Conservation (phyloP, 2,888 invertebrate genomes). For the Pharmacophagus antenor region DNA sequence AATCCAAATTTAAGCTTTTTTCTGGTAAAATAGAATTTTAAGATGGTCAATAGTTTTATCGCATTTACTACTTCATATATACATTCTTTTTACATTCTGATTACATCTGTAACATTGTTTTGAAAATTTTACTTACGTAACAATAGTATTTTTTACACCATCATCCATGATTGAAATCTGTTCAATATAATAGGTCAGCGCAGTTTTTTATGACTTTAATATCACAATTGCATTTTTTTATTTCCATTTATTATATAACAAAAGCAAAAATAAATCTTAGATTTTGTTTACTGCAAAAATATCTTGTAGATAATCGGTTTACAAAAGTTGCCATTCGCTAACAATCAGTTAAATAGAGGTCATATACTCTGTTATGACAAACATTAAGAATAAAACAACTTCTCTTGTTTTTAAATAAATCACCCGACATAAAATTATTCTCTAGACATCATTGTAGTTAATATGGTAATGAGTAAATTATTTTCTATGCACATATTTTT, state of each 20-base stretch:
- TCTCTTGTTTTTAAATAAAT: too few relatives aligned
- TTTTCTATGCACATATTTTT: too few relatives aligned
- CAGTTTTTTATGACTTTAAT: background rate
- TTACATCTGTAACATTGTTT: background rate
- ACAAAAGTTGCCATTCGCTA: background rate
- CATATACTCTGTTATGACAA: too few relatives aligned
- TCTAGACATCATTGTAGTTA: too few relatives aligned
- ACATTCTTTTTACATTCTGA: background rate
- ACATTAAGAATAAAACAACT: too few relatives aligned
- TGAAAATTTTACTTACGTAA: background rate
- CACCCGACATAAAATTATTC: too few relatives aligned
- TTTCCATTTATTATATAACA: background rate
- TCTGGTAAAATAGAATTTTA: too few relatives aligned
- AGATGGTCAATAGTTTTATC: background rate
- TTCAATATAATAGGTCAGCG: conserved; percentile 2
- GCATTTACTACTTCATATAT: background rate
- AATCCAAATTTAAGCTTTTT: too few relatives aligned
- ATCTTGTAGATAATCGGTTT: background rate
- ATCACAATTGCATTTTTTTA: conserved; percentile 1
- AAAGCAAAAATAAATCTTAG: background rate
- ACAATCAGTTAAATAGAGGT: too few relatives aligned
- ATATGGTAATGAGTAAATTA: too few relatives aligned
- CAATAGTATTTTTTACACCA: background rate
- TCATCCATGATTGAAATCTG: background rate
- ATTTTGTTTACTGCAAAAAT: background rate